Evolutionary conservation across 2,797 vertebrate species (phyloP), one percentile per base, ranked within the genome.

Genomic region (Lepilemur septentrionalis): DNA sequence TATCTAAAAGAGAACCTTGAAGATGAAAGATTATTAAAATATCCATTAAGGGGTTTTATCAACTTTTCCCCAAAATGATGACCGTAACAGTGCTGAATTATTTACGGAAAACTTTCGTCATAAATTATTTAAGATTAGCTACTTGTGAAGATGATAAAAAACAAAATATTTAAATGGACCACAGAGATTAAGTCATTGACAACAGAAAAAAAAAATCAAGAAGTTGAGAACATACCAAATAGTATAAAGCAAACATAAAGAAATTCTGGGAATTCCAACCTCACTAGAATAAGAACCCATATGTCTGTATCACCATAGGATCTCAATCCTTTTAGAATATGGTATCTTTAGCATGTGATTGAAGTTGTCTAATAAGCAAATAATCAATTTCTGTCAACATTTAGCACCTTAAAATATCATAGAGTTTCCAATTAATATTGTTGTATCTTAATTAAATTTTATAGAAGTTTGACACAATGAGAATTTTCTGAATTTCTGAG

Each of bases 21-120:
- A 90, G 9, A 38, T 86, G 15, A 86, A 69, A 82, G 17, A 76
- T 89, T 82, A 73, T 32, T 65, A 52, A 89, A 89, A 63, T 82
- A 72, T 11, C 5, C 14, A 18, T 38, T 86, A 55, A 25, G 80
- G 18, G 1, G 4, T 83, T 93, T 73, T 89, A 63, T 67, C 65
- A 73, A 73, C 20, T 83, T 92, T 92, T 91, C 70, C 76, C 93
- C 41, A 65, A 97, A 89, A 88, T 57, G 10, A 52, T 84, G 30
- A 75, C 73, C 17, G 15, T 91, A 81, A 83, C 4, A 81, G 9
- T 59, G 6, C 23, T 88, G 73, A 91, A 73, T 94, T 83, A 86
- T 95, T 81, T 81, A 73, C 2, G n/a, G 52, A 69, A 88, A 80
- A 48, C 13, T 41, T n/a, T 87, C 91, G 15, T 10, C 32, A 17